Evolutionary conservation across 64 coral and sea anemone species (phyloP), one percentile per base, ranked within the genome.

Genomic region (Trachythela sp.): DNA sequence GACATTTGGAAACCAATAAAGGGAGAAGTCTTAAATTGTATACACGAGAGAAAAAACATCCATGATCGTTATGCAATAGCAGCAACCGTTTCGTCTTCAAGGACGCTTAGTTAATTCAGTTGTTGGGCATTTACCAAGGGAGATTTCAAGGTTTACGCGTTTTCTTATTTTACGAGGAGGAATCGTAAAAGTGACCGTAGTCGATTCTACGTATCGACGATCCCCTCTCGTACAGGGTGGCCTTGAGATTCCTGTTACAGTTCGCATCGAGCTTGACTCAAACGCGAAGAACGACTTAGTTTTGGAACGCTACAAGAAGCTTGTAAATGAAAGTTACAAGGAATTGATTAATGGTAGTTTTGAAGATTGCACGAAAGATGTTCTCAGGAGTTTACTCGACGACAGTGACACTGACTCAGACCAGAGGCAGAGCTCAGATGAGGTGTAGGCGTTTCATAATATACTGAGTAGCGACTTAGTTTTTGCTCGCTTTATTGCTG

Each of bases 301-400:
- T 15, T 88, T 88, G 54, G 86, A 67, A 64, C 56, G 54, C 11
- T 88, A 88, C 86, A 88, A 70, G 54, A 88, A 67, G 67, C 58
- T 88, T 88, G 54, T 88, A 64, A 59, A 39, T 70, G 54, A 88
- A 34, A 88, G 26, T 10, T 72, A 72, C 26, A 9, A 72, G 68
- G 68, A 72, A 72, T 26, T 26, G 2, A 72, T 72, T 26, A 35
- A 72, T 9, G 68, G 68, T 26, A 72, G 29, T 26, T 72, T 72
- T 72, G 68, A 72, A 72, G 68, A 72, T 72, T 72, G 68, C 68
- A 72, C 68, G 10, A 72, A 72, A 35, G 68, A 72, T 72, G 68
- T 72, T 72, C 29, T 72, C 10, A 72, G 26, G 68, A 20, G 20
- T 52, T 52, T 52, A 52, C 49, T 52, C 49, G 49, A 52, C 13